phyloP scores from a whole-genome alignment of 2,888 invertebrate species.

The Entomobrya proxima region DNA sequence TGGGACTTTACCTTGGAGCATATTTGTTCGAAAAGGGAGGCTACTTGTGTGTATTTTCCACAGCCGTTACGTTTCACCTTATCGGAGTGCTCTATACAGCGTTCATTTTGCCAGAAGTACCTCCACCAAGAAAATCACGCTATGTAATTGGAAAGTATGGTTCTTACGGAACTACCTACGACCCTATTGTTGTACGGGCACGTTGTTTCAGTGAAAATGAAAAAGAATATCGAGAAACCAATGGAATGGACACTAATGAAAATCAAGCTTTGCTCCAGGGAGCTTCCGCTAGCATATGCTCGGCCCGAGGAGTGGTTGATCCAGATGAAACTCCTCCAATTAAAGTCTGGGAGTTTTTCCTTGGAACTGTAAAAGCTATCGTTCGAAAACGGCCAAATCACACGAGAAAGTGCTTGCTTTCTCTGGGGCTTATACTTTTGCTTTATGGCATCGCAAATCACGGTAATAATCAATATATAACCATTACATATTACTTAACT shows the following conservation, averaged over 20 bases:
- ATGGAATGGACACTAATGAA: constrained; percentile 60
- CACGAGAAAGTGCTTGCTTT: constrained; percentile 73
- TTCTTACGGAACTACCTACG: constrained; percentile 70
- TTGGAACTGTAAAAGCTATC: constrained; percentile 73
- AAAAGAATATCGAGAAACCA: constrained; percentile 39
- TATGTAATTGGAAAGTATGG: constrained; percentile 71
- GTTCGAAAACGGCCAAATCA: constrained; percentile 72
- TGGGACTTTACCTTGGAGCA: constrained; percentile 73
- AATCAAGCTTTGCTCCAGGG: constrained; percentile 46
- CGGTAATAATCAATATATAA: constrained; percentile 57
- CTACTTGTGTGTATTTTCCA: constrained; percentile 73
- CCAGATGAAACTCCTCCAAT: background rate
- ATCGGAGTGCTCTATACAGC: constrained; percentile 72
- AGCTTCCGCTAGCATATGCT: constrained; percentile 25
- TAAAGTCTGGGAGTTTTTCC: constrained; percentile 71
- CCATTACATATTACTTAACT: background rate
- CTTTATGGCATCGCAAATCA: constrained; percentile 71
- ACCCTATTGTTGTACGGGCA: constrained; percentile 55
- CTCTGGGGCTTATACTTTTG: constrained; percentile 72
- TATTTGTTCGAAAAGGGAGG: constrained; percentile 73
- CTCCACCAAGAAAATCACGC: constrained; percentile 69
- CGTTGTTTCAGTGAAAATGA: constrained; percentile 73
- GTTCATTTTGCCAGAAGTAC: constrained; percentile 74
- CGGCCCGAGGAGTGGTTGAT: background rate
- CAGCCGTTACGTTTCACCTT: constrained; percentile 71